Evolutionary conservation across 2,113 vertebrate genomes (phyloP).

Genomic region (Echinops telfairi): DNA sequence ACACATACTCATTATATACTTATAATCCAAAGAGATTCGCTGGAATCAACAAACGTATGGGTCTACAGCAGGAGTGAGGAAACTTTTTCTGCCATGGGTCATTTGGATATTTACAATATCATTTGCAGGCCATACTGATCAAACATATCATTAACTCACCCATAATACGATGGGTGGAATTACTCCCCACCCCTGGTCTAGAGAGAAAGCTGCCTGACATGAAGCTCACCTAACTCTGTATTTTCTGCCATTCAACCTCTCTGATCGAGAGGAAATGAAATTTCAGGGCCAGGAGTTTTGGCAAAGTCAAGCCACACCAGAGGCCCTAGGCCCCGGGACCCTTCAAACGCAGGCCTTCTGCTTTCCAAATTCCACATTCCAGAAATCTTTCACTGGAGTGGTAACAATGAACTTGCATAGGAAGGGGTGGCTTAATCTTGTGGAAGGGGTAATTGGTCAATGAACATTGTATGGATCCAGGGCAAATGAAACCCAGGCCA

Average conservation of each 20-base stretch:
- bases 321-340: background rate
- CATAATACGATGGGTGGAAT: no score
- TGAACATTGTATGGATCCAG: background rate
- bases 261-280: background rate
- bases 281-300: background rate
- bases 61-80: background rate
- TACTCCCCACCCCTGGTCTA: background rate
- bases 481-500: background rate
- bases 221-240: background rate
- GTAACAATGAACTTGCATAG: background rate
- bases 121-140: no score
- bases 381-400: background rate
- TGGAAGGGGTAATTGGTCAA: background rate
- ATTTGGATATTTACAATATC: no score
- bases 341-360: background rate
- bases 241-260: background rate
- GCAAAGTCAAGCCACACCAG: background rate
- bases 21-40: constrained; percentile 10
- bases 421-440: background rate
- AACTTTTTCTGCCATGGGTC: no score
- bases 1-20: background rate
- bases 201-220: background rate
- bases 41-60: background rate
- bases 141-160: no score
- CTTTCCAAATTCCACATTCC: background rate